phyloP scores from a whole-genome alignment of 2,888 invertebrate species.

The Campopleginae sp. region DNA sequence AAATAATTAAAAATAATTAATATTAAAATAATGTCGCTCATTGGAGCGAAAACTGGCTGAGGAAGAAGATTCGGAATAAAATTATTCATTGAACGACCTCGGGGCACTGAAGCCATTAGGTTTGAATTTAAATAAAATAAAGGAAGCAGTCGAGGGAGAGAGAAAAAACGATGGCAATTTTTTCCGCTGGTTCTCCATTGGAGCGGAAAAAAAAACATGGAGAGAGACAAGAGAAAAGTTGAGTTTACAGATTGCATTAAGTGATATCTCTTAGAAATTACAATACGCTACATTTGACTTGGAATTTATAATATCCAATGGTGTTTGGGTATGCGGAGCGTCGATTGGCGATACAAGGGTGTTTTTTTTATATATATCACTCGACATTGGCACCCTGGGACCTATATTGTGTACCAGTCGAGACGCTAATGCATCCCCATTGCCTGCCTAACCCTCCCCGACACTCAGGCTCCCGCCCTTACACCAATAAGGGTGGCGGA shows the following conservation, averaged over 20 bases:
- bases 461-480: conserved; percentile 66
- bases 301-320: conserved; percentile 82
- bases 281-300: conserved; percentile 83
- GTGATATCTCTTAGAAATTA: conserved; percentile 81
- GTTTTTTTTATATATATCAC: conserved; percentile 14
- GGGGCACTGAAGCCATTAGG: background rate
- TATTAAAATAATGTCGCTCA: too few species aligned
- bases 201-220: conserved; percentile 4
- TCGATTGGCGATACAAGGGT: conserved; percentile 73
- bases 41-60: background rate
- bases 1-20: too few species aligned
- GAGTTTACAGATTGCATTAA: conserved; percentile 79
- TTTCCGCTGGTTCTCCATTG: conserved; percentile 23
- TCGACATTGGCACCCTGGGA: conserved; percentile 78
- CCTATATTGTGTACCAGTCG: conserved; percentile 78
- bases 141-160: conserved; percentile 26
- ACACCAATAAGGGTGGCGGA: conserved; percentile 76
- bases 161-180: conserved; percentile 41
- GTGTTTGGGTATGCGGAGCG: conserved; percentile 50
- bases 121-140: conserved; percentile 60
- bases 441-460: conserved; percentile 63
- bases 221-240: conserved; percentile 21
- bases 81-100: conserved; percentile 53
- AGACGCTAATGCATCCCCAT: conserved; percentile 79
- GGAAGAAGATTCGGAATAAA: conserved; percentile 22